Evolutionary conservation across 2,888 invertebrate species (phyloP).

Genomic region (Cryptocheilus praepositus): DNA sequence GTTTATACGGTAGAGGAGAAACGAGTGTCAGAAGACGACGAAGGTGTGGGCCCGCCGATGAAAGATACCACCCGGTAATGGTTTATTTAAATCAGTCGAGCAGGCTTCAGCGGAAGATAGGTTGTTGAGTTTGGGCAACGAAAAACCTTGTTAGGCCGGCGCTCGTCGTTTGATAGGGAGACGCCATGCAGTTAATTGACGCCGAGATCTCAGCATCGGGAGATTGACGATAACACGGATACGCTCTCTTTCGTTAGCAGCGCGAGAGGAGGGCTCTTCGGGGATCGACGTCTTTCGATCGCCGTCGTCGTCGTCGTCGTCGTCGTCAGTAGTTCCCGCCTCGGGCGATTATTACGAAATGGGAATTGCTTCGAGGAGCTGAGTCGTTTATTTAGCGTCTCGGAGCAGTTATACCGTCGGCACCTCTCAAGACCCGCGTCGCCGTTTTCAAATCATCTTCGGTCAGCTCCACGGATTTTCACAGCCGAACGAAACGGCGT

Average conservation of each 20-base stretch:
- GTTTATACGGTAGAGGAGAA: slow-evolving; percentile 21
- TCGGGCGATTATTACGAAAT: slow-evolving; percentile 29
- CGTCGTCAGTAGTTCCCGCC: too few species aligned
- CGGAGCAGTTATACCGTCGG: too few species aligned
- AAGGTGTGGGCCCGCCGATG: slow-evolving; percentile 62
- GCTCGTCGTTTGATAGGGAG: slow-evolving; percentile 54
- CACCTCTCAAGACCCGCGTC: too few species aligned
- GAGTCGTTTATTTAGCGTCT: neutral
- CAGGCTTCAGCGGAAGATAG: slow-evolving; percentile 31
- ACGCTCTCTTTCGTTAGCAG: neutral
- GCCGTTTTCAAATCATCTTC: too few species aligned
- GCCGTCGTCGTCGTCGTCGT: slow-evolving; percentile 9
- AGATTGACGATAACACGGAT: slow-evolving; percentile 39
- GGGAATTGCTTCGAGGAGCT: slow-evolving; percentile 3
- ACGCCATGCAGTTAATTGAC: slow-evolving; percentile 54
- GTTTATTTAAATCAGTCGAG: slow-evolving; percentile 65
- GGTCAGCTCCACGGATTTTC: too few species aligned
- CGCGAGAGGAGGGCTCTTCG: neutral
- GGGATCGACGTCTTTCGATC: slow-evolving; percentile 17
- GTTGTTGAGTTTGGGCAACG: slow-evolving; percentile 36
- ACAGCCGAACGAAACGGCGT: too few species aligned
- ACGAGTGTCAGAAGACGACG: slow-evolving; percentile 58
- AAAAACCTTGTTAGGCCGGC: slow-evolving; percentile 60
- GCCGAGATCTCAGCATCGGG: slow-evolving; percentile 42
- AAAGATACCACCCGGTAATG: slow-evolving; percentile 66